Evolutionary conservation across 2,888 invertebrate species (phyloP), one percentile per base, ranked within the genome.

Genomic region (Synanthedon myopaeformis): DNA sequence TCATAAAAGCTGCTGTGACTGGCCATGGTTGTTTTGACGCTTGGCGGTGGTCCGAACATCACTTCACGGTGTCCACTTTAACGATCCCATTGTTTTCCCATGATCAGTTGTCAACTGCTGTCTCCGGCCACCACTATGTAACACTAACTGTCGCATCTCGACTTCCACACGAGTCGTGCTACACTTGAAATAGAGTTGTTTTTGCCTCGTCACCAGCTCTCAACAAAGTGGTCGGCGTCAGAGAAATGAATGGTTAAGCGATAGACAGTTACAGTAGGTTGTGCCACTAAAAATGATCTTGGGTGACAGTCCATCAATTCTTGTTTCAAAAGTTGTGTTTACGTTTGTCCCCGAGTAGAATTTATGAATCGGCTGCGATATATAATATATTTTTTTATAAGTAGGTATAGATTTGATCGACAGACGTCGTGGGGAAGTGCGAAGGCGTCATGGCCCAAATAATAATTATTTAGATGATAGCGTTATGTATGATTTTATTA

Each of bases 31-130:
- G 60, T 60, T 67, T 72, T 74, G 74, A 74, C 59, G 55, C 66
- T 64, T 68, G 72, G 67, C 67, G 86, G 86, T 84, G 86, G 86
- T 85, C 85, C 67, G 61, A 61, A 60, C 78, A 73, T 85, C 84
- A 83, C 72, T 78, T 74, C 63, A 65, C 62, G 66, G 67, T 76
- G 79, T 76, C 77, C 79, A 77, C 73, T 78, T 76, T 84, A 85
- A 85, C 76, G 84, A 85, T 74, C 71, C 84, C 67, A 86, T 86
- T 86, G 86, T 86, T 80, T 82, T 63, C 73, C 73, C 62, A 69
- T 72, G 74, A 82, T 82, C 77, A 72, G 72, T 74, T 81, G 83
- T 81, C 79, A 82, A 79, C 78, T 66, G 66, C 63, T 71, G 72
- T 69, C 69, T 71, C 62, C 69, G 61, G 64, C 65, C 58, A 68